A percentile compares a stretch with the other conserved stretches of the same genome.
Conservation (phyloP, 92 coral and sea anemone species). For the Micromussa lordhowensis region DNA sequence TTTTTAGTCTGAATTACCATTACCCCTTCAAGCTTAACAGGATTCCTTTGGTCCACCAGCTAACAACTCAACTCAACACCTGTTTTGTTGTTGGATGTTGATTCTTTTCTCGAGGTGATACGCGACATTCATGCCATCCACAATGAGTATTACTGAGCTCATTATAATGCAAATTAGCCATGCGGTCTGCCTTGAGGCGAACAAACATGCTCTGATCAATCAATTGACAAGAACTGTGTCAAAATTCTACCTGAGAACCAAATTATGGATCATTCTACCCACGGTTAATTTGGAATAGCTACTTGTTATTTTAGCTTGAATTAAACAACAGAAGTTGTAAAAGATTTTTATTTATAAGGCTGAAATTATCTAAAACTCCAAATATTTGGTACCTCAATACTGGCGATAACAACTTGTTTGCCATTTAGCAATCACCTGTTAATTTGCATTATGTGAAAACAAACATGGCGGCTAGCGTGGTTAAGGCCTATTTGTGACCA, state of each 20-base stretch:
- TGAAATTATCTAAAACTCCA: too few relatives aligned
- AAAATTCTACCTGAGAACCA: neutral
- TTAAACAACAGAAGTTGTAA: too few relatives aligned
- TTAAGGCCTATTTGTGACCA: neutral
- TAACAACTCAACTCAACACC: neutral
- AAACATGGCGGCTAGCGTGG: too few relatives aligned
- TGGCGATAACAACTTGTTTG: too few relatives aligned
- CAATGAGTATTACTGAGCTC: neutral
- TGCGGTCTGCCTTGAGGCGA: neutral
- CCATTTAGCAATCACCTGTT: too few relatives aligned
- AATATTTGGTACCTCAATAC: too few relatives aligned
- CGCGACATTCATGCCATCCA: neutral
- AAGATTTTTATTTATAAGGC: too few relatives aligned
- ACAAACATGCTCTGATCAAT: neutral
- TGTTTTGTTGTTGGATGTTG: neutral
- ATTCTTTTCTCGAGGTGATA: neutral
- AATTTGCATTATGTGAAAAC: too few relatives aligned
- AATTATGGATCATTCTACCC: neutral
- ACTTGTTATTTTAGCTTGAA: too few relatives aligned
- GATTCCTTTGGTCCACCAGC: neutral
- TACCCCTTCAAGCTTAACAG: neutral
- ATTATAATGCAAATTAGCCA: neutral
- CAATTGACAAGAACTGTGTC: neutral
- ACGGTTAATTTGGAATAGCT: too few relatives aligned
- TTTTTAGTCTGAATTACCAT: too few relatives aligned